Conservation (phyloP, 1,140 invertebrate species). For the Monomorium pharaonis region DNA sequence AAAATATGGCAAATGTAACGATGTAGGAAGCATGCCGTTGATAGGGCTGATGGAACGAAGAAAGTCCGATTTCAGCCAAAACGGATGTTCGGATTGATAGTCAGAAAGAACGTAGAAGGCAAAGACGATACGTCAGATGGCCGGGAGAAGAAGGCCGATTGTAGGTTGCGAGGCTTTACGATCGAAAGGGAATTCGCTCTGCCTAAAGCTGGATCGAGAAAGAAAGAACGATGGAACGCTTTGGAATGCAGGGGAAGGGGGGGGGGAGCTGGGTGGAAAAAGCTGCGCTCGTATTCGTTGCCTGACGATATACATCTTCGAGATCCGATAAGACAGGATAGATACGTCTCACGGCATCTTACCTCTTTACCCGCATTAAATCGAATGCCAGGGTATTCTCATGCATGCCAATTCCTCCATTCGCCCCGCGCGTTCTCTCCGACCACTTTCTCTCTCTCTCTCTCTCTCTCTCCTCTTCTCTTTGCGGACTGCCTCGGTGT, state of each 20-base stretch:
- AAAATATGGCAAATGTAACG: slow-evolving; percentile 57
- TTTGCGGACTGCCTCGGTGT: slow-evolving; percentile 41
- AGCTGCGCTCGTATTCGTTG: slow-evolving; percentile 66
- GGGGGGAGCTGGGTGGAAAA: slow-evolving; percentile 28
- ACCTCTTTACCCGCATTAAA: slow-evolving; percentile 83
- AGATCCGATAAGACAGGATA: slow-evolving; percentile 82
- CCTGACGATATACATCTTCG: slow-evolving; percentile 80
- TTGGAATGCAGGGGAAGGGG: background rate
- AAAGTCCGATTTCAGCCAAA: background rate
- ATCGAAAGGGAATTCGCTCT: slow-evolving; percentile 43
- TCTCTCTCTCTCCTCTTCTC: background rate
- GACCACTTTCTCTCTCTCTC: background rate
- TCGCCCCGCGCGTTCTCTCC: slow-evolving; percentile 19
- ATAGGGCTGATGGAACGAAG: background rate
- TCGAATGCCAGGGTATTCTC: slow-evolving; percentile 83
- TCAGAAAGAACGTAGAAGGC: background rate
- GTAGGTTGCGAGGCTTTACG: slow-evolving; percentile 36
- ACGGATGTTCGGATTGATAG: slow-evolving; percentile 3
- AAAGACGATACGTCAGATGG: background rate
- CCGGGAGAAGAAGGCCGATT: background rate
- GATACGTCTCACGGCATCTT: slow-evolving; percentile 81
- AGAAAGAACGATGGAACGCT: slow-evolving; percentile 35
- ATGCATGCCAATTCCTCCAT: slow-evolving; percentile 83
- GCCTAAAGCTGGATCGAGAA: slow-evolving; percentile 58
- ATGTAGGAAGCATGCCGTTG: background rate